These are phyloP conservation scores for Morone saxatilis DNA, from an alignment of 2,113 vertebrate species.

Conservation along the genomic window DNA sequence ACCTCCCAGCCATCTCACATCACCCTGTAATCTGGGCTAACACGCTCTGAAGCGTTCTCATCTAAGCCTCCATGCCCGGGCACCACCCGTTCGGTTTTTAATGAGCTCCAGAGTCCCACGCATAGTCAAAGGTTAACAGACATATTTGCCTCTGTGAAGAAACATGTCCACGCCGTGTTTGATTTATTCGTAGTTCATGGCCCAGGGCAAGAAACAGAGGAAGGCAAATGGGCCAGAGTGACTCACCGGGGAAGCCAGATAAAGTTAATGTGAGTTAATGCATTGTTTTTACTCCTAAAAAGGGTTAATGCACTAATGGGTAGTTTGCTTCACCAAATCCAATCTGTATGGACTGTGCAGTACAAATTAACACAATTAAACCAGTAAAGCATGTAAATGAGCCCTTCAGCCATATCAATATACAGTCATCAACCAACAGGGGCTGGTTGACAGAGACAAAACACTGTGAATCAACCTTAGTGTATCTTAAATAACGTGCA, in stretches of 20 bases:
- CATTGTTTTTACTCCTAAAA: constrained; percentile 33
- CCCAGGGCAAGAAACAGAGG: background rate
- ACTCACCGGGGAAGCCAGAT: constrained; percentile 23
- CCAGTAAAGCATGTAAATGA: constrained; percentile 28
- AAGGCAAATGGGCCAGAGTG: constrained; percentile 47
- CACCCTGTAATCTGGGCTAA: constrained; percentile 81
- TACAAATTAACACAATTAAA: constrained; percentile 31
- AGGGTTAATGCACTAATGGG: constrained; percentile 58
- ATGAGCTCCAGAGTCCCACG: constrained; percentile 48
- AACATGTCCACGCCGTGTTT: constrained; percentile 18
- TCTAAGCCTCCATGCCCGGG: constrained; percentile 44
- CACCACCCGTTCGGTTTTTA: constrained; percentile 58
- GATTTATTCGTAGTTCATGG: constrained; percentile 9
- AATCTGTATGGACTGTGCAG: background rate
- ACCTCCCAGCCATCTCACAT: constrained; percentile 68
- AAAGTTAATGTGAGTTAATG: constrained; percentile 47
- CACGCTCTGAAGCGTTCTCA: constrained; percentile 71
- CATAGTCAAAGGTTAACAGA: constrained; percentile 51
- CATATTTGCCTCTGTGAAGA: constrained; percentile 26
- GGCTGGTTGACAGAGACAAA: background rate
- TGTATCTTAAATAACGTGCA: background rate
- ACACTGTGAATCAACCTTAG: background rate
- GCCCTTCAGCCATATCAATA: constrained; percentile 4
- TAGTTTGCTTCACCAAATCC: constrained; percentile 12
- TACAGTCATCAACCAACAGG: background rate